Percentiles rank a stretch among this genome's conserved stretches.
These are phyloP conservation scores for Verasper variegatus DNA, from an alignment of 2,113 vertebrate species.

Conservation along the genomic window DNA sequence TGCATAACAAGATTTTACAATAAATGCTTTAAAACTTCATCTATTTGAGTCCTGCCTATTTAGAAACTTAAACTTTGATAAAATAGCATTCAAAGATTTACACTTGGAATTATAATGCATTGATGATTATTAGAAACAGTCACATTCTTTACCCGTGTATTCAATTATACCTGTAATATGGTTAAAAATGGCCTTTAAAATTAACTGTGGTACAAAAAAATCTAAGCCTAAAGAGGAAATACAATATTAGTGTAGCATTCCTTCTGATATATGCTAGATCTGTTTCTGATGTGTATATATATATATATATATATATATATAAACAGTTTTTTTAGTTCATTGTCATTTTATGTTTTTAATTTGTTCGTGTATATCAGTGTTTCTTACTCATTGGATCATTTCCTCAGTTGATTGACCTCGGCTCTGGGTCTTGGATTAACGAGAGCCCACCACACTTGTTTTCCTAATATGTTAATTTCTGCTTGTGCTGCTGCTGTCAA, in stretches of 20 bases:
- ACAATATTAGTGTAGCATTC: neutral
- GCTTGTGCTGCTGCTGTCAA: constrained; percentile 35
- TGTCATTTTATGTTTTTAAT: neutral
- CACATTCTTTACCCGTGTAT: no score
- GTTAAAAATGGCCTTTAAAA: no score
- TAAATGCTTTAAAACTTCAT: no score
- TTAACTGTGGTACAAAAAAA: no score
- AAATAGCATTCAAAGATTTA: no score
- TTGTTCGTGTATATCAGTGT: neutral
- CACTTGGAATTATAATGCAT: no score
- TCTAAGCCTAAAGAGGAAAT: neutral
- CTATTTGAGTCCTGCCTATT: neutral
- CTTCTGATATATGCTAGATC: neutral
- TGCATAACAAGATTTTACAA: no score
- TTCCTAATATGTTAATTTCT: constrained; percentile 51
- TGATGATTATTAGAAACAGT: no score
- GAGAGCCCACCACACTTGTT: constrained; percentile 32
- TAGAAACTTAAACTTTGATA: neutral
- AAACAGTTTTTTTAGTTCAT: neutral
- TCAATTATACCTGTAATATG: no score
- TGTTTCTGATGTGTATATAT: neutral
- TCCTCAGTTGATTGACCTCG: constrained; percentile 13
- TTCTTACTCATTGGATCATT: constrained; percentile 18
- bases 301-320: neutral
- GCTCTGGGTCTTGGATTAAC: constrained; percentile 20